A percentile compares a stretch with the other conserved stretches of the same genome.
These are phyloP conservation scores for Condylostylus longicornis DNA, from an alignment of 1,140 invertebrate species.

Conservation along the genomic window DNA sequence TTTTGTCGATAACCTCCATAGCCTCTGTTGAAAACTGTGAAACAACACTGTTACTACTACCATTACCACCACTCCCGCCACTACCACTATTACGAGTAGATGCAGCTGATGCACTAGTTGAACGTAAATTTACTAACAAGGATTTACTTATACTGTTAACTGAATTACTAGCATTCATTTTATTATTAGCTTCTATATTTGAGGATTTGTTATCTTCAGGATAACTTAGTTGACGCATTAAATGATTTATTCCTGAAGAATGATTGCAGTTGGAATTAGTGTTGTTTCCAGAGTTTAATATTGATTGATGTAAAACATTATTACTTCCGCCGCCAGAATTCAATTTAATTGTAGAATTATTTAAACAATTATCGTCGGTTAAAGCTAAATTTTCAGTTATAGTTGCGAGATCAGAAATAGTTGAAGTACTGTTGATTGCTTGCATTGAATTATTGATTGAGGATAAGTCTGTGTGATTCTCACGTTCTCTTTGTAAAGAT, in stretches of 20 bases:
- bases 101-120: too few species aligned
- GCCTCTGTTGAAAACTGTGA: constrained; percentile 34
- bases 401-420: constrained; percentile 54
- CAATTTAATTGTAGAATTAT: too few species aligned
- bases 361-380: too few species aligned
- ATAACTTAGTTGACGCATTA: constrained; percentile 21
- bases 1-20: constrained; percentile 46
- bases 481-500: constrained; percentile 36
- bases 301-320: background rate
- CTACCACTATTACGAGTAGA: too few species aligned
- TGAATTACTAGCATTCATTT: constrained; percentile 29
- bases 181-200: constrained; percentile 30
- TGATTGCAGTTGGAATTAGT: constrained; percentile 1
- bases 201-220: constrained; percentile 13
- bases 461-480: constrained; percentile 41
- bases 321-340: constrained; percentile 10
- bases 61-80: too few species aligned
- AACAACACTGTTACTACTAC: constrained; percentile 10
- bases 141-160: constrained; percentile 24
- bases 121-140: constrained; percentile 19
- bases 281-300: constrained; percentile 1
- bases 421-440: constrained; percentile 25
- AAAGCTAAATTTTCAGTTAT: constrained; percentile 67
- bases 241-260: constrained; percentile 6
- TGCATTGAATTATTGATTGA: constrained; percentile 46